A percentile compares a stretch with the other conserved stretches of the same genome.
These are phyloP conservation scores for Cathartes aura DNA, from an alignment of 2,113 vertebrate genomes.

Conservation along the genomic window DNA sequence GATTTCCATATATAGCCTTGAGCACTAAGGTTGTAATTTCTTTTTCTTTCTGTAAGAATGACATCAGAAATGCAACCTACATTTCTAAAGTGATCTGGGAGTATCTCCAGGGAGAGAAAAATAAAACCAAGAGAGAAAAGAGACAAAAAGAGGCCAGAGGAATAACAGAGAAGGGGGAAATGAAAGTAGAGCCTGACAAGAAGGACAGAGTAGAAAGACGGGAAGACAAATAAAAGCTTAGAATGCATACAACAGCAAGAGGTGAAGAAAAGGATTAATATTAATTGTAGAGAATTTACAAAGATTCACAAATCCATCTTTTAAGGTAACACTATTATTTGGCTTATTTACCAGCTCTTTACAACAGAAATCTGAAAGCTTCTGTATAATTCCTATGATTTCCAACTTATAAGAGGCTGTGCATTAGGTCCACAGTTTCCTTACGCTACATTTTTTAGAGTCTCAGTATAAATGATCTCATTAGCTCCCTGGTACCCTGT, in stretches of 20 bases:
- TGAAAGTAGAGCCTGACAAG: background rate
- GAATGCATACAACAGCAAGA: background rate
- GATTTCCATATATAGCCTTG: background rate
- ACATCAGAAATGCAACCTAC: background rate
- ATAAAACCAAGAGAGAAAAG: background rate
- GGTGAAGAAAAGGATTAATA: background rate
- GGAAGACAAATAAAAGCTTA: background rate
- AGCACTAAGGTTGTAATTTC: background rate
- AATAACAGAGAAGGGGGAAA: background rate
- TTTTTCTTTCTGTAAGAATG: background rate
- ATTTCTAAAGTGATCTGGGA: conserved; percentile 14
- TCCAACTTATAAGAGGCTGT: background rate
- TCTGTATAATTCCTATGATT: background rate
- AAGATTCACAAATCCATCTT: background rate
- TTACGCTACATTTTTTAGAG: background rate
- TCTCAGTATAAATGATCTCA: background rate
- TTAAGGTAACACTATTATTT: background rate
- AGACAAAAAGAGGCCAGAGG: background rate
- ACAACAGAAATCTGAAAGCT: background rate
- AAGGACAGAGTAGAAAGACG: background rate
- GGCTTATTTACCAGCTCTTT: background rate
- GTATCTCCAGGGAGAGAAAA: background rate
- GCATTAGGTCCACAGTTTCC: background rate
- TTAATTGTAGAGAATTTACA: background rate
- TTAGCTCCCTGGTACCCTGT: background rate